These are phyloP conservation scores for Cyrtonyx montezumae DNA, from an alignment of 2,113 vertebrate species.

Conservation along the genomic window DNA sequence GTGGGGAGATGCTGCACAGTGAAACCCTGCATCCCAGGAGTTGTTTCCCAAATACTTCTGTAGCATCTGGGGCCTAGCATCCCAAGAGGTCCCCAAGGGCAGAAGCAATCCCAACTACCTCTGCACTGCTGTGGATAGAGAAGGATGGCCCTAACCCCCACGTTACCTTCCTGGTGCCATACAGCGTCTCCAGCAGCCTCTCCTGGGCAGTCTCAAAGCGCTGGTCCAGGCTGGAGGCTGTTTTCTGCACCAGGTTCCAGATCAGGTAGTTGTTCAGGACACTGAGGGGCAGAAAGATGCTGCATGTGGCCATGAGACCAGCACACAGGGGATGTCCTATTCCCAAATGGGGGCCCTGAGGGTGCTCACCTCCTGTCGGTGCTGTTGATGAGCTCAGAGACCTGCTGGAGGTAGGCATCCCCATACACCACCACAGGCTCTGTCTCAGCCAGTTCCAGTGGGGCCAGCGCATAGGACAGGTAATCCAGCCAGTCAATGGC, in stretches of 20 bases:
- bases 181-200: slow-evolving; percentile 92
- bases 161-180: slow-evolving; percentile 92
- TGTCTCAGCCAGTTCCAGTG: slow-evolving; percentile 86
- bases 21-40: not conserved
- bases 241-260: slow-evolving; percentile 97
- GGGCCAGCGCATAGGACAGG: slow-evolving; percentile 87
- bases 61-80: not conserved
- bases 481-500: slow-evolving; percentile 94
- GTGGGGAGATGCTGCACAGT: not conserved
- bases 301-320: fast-evolving
- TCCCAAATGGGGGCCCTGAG: fast-evolving
- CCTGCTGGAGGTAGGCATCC: slow-evolving; percentile 90
- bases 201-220: slow-evolving; percentile 96
- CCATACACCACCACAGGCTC: slow-evolving; percentile 94
- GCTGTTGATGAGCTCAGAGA: slow-evolving; percentile 93
- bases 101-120: not conserved
- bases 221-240: slow-evolving; percentile 89
- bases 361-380: slow-evolving; percentile 85
- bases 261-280: slow-evolving; percentile 97
- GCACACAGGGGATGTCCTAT: fast-evolving
- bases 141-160: not conserved
- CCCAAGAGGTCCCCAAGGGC: not conserved
- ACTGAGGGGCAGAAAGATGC: slow-evolving; percentile 57
- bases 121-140: not conserved
- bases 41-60: not conserved